Conservation (phyloP, 2,113 vertebrate species). For the Strigops habroptila region DNA sequence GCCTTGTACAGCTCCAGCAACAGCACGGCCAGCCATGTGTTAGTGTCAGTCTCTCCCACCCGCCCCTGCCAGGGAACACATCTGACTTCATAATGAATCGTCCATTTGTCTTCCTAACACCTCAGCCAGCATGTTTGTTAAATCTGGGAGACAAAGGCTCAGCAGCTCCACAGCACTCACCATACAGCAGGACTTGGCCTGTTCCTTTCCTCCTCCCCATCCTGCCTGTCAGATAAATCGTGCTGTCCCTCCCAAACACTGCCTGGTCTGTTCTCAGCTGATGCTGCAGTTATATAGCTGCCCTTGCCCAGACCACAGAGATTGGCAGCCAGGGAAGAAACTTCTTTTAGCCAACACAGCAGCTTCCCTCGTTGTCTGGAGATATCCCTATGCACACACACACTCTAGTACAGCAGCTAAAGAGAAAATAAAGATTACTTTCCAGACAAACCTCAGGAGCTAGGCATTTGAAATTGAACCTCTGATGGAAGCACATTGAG, state of each 20-base stretch:
- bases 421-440: neutral
- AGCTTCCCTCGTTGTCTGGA: neutral
- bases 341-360: neutral
- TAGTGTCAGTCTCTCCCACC: constrained; percentile 37
- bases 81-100: neutral
- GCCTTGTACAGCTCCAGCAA: neutral
- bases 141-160: neutral
- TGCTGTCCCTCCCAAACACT: neutral
- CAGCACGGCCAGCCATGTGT: neutral
- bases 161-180: neutral
- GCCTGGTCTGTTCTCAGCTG: neutral
- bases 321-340: constrained; percentile 3
- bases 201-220: neutral
- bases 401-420: neutral
- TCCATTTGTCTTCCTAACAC: neutral
- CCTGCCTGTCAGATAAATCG: neutral
- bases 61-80: neutral
- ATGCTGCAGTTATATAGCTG: constrained; percentile 6
- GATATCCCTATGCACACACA: neutral
- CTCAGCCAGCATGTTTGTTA: constrained; percentile 28
- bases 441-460: neutral
- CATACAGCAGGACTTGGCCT: neutral
- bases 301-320: constrained; percentile 51
- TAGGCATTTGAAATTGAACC: neutral
- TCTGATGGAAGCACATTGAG: neutral